These are phyloP conservation scores for Lepidiolamprologus cunningtoni DNA, from an alignment of 2,113 vertebrate genomes.

Conservation along the genomic window DNA sequence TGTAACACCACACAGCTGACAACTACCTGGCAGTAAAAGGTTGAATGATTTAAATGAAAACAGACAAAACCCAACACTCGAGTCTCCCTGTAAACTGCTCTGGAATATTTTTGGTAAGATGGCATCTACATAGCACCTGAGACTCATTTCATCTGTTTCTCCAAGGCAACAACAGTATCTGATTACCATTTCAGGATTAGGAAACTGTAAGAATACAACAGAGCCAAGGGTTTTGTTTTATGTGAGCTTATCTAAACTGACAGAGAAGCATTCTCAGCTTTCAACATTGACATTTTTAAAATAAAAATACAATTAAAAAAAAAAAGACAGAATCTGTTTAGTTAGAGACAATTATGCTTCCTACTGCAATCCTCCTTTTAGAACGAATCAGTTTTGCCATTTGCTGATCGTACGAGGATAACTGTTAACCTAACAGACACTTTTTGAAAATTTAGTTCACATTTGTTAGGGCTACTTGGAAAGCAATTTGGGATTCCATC, in stretches of 20 bases:
- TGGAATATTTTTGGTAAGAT: neutral
- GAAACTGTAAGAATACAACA: neutral
- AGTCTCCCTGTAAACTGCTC: neutral
- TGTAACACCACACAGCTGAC: slow-evolving; percentile 16
- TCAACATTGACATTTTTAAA: neutral
- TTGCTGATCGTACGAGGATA: neutral
- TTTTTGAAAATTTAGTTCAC: neutral
- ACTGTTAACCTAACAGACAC: neutral
- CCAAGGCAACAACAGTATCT: neutral
- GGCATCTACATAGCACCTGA: slow-evolving; percentile 1
- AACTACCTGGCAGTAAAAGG: slow-evolving; percentile 4
- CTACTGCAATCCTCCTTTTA: neutral
- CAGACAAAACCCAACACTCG: neutral
- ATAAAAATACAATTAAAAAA: neutral
- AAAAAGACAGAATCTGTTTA: neutral
- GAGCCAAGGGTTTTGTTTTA: neutral
- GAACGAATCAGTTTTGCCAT: neutral
- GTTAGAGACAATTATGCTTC: neutral
- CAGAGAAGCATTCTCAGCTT: neutral
- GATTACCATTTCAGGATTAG: neutral
- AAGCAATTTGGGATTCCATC: neutral
- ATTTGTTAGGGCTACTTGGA: neutral
- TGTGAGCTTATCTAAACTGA: neutral
- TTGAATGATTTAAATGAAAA: slow-evolving; percentile 12
- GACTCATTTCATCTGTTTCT: neutral